These are phyloP conservation scores for Salpingus planirostris DNA, from an alignment of 2,888 invertebrate species.

Conservation along the genomic window DNA sequence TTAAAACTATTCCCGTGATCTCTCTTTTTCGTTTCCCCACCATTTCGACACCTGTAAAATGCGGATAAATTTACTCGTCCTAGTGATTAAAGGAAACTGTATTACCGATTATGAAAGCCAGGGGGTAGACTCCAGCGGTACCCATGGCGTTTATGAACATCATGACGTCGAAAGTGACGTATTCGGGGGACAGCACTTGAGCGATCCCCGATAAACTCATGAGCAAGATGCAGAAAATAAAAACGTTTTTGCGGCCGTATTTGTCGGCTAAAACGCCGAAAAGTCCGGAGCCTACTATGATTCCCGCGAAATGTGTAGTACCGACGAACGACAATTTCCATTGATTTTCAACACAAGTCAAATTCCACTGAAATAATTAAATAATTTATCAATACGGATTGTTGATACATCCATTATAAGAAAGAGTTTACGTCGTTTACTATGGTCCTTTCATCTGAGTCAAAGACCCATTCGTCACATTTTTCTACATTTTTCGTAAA, in stretches of 20 bases:
- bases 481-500: conserved; percentile 37
- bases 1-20: conserved; percentile 52
- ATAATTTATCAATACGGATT: conserved; percentile 1
- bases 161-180: conserved; percentile 45
- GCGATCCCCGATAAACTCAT: conserved; percentile 50
- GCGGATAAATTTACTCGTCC: too few species aligned
- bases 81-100: not conserved
- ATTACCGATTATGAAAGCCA: conserved; percentile 50
- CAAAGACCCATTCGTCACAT: conserved; percentile 48
- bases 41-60: conserved; percentile 53
- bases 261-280: conserved; percentile 56
- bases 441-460: conserved; percentile 45
- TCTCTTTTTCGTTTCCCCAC: conserved; percentile 54
- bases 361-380: conserved; percentile 44
- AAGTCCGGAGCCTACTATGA: conserved; percentile 50
- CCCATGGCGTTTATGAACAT: conserved; percentile 52
- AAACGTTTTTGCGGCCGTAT: conserved; percentile 51
- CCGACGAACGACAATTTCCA: conserved; percentile 55
- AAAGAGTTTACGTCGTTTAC: conserved; percentile 45
- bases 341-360: conserved; percentile 52
- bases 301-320: conserved; percentile 54
- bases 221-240: conserved; percentile 48
- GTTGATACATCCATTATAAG: not conserved
- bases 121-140: conserved; percentile 52
- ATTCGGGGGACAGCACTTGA: conserved; percentile 47